These are phyloP conservation scores for Carcharodon carcharias DNA, from an alignment of 2,797 vertebrate genomes.

Conservation along the genomic window DNA sequence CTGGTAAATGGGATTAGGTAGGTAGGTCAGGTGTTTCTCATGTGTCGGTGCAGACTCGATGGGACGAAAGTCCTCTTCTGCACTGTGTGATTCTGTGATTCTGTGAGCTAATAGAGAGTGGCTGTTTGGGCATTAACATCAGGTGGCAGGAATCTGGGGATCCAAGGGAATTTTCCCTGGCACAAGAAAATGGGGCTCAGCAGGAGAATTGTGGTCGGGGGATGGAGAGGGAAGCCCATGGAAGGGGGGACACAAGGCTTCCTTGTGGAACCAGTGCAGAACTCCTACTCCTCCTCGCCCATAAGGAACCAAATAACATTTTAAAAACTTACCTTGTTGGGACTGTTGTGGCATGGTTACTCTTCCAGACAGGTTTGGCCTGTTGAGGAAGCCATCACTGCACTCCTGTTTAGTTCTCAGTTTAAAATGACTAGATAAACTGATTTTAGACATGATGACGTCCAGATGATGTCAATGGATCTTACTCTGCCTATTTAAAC, in stretches of 20 bases:
- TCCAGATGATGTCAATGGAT: not conserved
- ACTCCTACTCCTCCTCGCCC: not conserved
- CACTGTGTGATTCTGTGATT: too few species aligned
- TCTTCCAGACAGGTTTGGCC: not conserved
- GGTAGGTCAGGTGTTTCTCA: too few species aligned
- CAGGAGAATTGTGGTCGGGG: not conserved
- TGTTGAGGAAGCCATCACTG: not conserved
- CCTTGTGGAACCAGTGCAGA: not conserved
- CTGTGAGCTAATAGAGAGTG: too few species aligned
- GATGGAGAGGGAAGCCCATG: not conserved
- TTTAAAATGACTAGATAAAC: not conserved
- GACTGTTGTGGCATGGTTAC: not conserved
- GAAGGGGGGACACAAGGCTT: not conserved
- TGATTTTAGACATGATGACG: too few species aligned
- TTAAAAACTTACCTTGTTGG: not conserved
- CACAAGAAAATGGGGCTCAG: not conserved
- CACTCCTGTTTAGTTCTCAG: not conserved
- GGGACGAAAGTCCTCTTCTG: too few species aligned
- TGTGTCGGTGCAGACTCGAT: too few species aligned
- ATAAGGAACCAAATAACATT: not conserved
- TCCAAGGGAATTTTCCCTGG: not conserved
- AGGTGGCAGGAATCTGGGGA: too few species aligned
- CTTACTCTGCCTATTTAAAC: not conserved
- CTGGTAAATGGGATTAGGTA: too few species aligned
- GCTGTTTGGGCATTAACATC: not conserved